A percentile compares a stretch with the other conserved stretches of the same genome.
These are phyloP conservation scores for Neoniphon sammara DNA, from an alignment of 2,797 vertebrate genomes.

Conservation along the genomic window DNA sequence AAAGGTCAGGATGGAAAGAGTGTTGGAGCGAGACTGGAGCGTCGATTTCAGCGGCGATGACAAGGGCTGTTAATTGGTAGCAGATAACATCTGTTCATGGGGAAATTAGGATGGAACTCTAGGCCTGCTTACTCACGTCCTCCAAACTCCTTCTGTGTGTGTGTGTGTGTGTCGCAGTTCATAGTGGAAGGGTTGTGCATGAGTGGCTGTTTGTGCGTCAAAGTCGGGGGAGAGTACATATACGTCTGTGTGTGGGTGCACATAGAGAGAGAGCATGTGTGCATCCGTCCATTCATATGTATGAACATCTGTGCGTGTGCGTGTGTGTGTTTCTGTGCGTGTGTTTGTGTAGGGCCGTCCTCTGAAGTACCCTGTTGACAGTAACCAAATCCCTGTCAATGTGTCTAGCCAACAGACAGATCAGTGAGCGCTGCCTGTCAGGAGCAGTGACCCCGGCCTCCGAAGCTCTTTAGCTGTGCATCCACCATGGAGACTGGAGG, in stretches of 20 bases:
- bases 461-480: slow-evolving; percentile 85
- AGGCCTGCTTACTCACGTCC: slow-evolving; percentile 76
- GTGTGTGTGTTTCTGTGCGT: slow-evolving; percentile 16
- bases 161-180: slow-evolving; percentile 32
- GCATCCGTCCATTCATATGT: slow-evolving; percentile 19
- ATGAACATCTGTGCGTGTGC: neutral
- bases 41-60: slow-evolving; percentile 84
- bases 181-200: slow-evolving; percentile 4
- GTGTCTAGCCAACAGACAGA: slow-evolving; percentile 80
- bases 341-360: slow-evolving; percentile 27
- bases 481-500: slow-evolving; percentile 87
- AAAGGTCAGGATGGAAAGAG: slow-evolving; percentile 59
- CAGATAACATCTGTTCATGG: slow-evolving; percentile 88
- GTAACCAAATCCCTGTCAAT: slow-evolving; percentile 89
- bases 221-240: slow-evolving; percentile 7
- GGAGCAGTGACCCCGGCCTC: slow-evolving; percentile 87
- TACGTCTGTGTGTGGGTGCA: slow-evolving; percentile 26
- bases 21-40: slow-evolving; percentile 66
- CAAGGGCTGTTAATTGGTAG: slow-evolving; percentile 89
- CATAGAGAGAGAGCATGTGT: slow-evolving; percentile 20
- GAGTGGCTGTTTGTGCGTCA: slow-evolving; percentile 35
- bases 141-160: slow-evolving; percentile 49
- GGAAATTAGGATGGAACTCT: slow-evolving; percentile 83
- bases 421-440: slow-evolving; percentile 90
- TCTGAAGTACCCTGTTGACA: slow-evolving; percentile 86